Evolutionary conservation across 2,113 vertebrate species (phyloP).

Genomic region (Chamaetylas fuelleborni): DNA sequence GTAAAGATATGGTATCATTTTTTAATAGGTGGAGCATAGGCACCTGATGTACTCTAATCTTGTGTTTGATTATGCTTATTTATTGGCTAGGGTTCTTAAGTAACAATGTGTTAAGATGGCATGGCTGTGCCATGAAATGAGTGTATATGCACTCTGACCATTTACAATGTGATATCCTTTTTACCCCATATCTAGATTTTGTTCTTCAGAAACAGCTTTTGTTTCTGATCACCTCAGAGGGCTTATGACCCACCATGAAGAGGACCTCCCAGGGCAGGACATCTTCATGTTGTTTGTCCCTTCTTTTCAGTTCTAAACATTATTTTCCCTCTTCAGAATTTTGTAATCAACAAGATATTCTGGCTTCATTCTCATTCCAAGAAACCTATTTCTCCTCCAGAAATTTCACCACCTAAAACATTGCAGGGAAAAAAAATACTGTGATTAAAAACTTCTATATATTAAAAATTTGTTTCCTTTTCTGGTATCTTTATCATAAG

Average conservation of each 20-base stretch:
- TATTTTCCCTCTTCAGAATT: background rate
- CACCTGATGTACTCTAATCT: background rate
- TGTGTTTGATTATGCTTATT: background rate
- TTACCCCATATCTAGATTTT: background rate
- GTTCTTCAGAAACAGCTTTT: background rate
- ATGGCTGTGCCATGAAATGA: background rate
- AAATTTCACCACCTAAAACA: background rate
- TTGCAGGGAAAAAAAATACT: background rate
- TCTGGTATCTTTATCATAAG: background rate
- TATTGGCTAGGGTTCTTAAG: background rate
- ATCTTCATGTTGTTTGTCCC: background rate
- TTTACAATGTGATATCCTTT: background rate
- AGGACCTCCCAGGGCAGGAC: background rate
- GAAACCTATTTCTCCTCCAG: background rate
- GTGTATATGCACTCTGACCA: background rate
- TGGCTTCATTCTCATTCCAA: background rate
- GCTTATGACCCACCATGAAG: background rate
- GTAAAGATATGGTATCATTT: background rate
- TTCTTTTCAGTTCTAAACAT: background rate
- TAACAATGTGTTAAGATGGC: rapidly evolving
- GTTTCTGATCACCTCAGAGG: background rate
- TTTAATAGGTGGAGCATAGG: background rate
- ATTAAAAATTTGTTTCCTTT: background rate
- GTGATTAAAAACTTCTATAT: background rate
- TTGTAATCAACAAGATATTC: background rate